Evolutionary conservation across 2,113 vertebrate genomes (phyloP).

Genomic region (Pomatostomus ruficeps): DNA sequence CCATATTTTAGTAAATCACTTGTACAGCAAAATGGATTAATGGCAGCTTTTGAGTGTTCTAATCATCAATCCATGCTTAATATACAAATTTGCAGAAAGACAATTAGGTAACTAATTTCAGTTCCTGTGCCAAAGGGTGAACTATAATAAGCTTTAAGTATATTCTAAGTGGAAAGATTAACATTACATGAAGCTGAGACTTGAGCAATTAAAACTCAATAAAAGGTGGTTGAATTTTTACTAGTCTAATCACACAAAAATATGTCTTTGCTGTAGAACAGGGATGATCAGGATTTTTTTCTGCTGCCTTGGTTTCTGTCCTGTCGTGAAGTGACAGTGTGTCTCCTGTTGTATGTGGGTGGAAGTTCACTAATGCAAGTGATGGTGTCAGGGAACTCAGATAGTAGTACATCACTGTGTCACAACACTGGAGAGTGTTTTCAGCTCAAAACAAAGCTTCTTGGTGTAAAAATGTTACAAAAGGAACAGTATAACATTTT

Average conservation of each 20-base stretch:
- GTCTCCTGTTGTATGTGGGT: not conserved
- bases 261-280: not conserved
- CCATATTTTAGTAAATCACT: no score
- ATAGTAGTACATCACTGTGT: not conserved
- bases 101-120: slow-evolving; percentile 16
- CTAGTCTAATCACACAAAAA: not conserved
- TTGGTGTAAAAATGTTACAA: not conserved
- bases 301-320: not conserved
- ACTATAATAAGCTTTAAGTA: not conserved
- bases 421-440: not conserved
- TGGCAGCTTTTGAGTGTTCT: not conserved
- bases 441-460: not conserved
- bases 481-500: not conserved
- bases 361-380: not conserved
- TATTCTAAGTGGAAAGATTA: slow-evolving; percentile 12
- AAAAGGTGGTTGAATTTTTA: not conserved
- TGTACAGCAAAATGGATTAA: not conserved
- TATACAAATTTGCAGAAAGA: not conserved
- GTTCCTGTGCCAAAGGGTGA: not conserved
- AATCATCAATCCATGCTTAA: not conserved
- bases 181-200: not conserved
- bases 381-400: not conserved
- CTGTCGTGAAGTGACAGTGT: not conserved
- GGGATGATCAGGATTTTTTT: not conserved
- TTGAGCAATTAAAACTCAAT: slow-evolving; percentile 10